A percentile compares a stretch with the other conserved stretches of the same genome.
Evolutionary conservation across 2,113 vertebrate genomes (phyloP).

Genomic region (Nothobranchius furzeri): DNA sequence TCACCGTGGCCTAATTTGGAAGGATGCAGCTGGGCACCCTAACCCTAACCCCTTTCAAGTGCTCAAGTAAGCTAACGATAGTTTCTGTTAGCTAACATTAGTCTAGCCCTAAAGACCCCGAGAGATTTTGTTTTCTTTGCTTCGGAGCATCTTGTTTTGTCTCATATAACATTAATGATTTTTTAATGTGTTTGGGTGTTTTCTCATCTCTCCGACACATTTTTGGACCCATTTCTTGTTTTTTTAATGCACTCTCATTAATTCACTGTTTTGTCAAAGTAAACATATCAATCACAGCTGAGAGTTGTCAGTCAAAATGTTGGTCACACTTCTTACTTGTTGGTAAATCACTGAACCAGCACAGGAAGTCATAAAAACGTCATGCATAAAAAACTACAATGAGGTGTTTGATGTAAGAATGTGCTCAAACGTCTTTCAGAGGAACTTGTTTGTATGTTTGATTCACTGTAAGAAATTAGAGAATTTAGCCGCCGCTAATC

Average conservation of each 20-base stretch:
- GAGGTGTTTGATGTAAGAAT: conserved; percentile 8
- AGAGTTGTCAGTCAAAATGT: neutral
- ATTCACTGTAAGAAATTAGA: conserved; percentile 15
- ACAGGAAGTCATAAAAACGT: too few relatives aligned
- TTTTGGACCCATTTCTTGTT: neutral
- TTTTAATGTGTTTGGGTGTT: conserved; percentile 9
- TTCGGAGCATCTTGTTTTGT: neutral
- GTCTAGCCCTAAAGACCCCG: too few relatives aligned
- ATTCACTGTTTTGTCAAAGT: neutral
- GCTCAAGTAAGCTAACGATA: too few relatives aligned
- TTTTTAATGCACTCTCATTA: neutral
- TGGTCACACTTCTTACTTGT: neutral
- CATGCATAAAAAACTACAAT: neutral
- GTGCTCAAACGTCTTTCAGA: too few relatives aligned
- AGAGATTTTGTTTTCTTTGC: too few relatives aligned
- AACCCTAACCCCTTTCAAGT: too few relatives aligned
- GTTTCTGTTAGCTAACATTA: too few relatives aligned
- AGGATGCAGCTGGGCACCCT: too few relatives aligned
- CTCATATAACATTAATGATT: neutral
- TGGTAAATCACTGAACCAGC: too few relatives aligned
- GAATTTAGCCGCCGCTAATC: conserved; percentile 35
- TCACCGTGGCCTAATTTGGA: too few relatives aligned
- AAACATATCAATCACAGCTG: neutral
- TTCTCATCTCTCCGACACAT: neutral
- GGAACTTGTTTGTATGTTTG: conserved; percentile 9